phyloP scores from a whole-genome alignment of 1,140 invertebrate species.

The Popillia japonica region DNA sequence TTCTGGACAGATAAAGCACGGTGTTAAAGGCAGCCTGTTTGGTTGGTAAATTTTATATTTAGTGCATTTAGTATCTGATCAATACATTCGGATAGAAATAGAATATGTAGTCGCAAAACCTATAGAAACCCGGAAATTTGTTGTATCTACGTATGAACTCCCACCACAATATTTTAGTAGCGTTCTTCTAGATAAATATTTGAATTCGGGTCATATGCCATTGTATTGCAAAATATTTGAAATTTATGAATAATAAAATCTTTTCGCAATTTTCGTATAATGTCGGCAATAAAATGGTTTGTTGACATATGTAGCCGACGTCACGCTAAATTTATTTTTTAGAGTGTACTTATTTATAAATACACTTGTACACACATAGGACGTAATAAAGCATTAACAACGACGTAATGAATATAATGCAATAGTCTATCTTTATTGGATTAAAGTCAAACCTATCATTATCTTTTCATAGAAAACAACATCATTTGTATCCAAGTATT shows the following conservation, averaged over 20 bases:
- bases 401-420: no score
- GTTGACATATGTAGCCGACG: not conserved
- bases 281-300: not conserved
- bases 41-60: conserved; percentile 12
- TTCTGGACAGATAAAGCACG: no score
- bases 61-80: not conserved
- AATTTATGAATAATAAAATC: conserved; percentile 26
- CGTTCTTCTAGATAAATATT: conserved; percentile 27
- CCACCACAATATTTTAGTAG: not conserved
- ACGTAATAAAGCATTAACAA: no score
- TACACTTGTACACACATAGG: no score
- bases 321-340: no score
- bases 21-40: not conserved
- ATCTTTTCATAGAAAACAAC: no score
- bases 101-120: not conserved
- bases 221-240: conserved; percentile 19
- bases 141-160: not conserved
- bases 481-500: no score
- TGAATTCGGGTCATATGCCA: not conserved
- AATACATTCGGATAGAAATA: conserved; percentile 10
- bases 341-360: no score
- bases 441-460: no score
- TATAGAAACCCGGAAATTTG: conserved; percentile 10
- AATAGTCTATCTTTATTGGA: no score
- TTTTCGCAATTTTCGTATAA: conserved; percentile 6